Evolutionary conservation across 64 coral and sea anemone genomes (phyloP).

Genomic region (Actinia tenebrosa): DNA sequence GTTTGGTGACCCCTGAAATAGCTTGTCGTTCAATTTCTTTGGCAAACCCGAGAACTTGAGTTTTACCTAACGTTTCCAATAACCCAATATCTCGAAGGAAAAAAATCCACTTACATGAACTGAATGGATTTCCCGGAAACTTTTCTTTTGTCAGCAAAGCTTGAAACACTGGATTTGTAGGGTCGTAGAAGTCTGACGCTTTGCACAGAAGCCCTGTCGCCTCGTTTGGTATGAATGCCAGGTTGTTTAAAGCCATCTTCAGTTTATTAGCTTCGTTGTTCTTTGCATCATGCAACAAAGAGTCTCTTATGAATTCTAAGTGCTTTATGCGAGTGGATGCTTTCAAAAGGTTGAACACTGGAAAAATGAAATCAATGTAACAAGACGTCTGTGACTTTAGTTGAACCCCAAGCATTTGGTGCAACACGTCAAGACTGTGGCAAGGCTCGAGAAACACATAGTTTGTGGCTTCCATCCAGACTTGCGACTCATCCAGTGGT

Average conservation of each 20-base stretch:
- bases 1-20: neutral
- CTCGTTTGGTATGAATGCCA: neutral
- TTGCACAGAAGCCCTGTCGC: neutral
- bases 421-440: conserved; percentile 33
- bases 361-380: conserved; percentile 84
- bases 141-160: conserved; percentile 45
- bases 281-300: neutral
- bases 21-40: neutral
- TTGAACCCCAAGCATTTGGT: conserved; percentile 33
- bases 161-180: conserved; percentile 58
- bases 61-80: neutral
- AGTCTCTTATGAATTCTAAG: neutral
- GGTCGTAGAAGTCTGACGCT: conserved; percentile 65
- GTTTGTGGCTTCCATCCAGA: conserved; percentile 49
- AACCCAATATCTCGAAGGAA: neutral
- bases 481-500: conserved; percentile 49
- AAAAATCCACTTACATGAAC: neutral
- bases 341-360: conserved; percentile 19
- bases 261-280: neutral
- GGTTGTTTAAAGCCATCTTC: neutral
- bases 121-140: conserved; percentile 59
- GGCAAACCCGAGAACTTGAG: neutral
- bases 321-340: neutral
- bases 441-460: conserved; percentile 60
- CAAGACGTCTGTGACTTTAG: conserved; percentile 52